Conservation (phyloP, 1,140 invertebrate genomes). For the Thaumatotibia leucotreta region DNA sequence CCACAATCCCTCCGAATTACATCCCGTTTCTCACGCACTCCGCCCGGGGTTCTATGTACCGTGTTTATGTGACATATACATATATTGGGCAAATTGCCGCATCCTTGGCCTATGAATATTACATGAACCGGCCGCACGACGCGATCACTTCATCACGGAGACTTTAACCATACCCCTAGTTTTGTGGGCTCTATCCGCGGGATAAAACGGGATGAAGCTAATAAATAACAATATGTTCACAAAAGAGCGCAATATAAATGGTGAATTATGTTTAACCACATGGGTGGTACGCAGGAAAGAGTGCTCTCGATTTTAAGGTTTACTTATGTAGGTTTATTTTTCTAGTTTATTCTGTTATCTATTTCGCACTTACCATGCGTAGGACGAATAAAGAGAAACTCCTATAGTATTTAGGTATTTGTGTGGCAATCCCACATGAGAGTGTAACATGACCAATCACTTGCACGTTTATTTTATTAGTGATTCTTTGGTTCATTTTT, state of each 20-base stretch:
- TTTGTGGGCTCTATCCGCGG: conserved; percentile 5
- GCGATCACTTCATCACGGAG: conserved; percentile 51
- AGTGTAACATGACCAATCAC: too few species aligned
- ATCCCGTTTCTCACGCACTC: conserved; percentile 3
- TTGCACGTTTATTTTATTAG: too few species aligned
- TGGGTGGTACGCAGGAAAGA: neutral
- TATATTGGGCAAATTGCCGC: conserved; percentile 59
- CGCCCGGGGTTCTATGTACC: neutral
- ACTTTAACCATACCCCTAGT: conserved; percentile 13
- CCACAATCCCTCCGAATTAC: conserved; percentile 8
- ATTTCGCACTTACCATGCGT: too few species aligned
- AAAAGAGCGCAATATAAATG: neutral
- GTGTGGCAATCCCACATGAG: too few species aligned
- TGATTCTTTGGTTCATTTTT: too few species aligned
- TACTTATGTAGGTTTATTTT: too few species aligned
- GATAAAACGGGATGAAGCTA: conserved; percentile 1
- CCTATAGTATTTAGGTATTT: too few species aligned
- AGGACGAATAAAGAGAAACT: too few species aligned
- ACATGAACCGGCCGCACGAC: conserved; percentile 44
- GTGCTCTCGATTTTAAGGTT: neutral
- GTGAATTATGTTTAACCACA: neutral
- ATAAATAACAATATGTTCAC: conserved; percentile 3
- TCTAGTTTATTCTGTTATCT: too few species aligned
- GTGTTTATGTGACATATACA: conserved; percentile 43
- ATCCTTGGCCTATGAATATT: conserved; percentile 58